phyloP scores from a whole-genome alignment of 92 coral and sea anemone genomes.

The Siderastrea radians region DNA sequence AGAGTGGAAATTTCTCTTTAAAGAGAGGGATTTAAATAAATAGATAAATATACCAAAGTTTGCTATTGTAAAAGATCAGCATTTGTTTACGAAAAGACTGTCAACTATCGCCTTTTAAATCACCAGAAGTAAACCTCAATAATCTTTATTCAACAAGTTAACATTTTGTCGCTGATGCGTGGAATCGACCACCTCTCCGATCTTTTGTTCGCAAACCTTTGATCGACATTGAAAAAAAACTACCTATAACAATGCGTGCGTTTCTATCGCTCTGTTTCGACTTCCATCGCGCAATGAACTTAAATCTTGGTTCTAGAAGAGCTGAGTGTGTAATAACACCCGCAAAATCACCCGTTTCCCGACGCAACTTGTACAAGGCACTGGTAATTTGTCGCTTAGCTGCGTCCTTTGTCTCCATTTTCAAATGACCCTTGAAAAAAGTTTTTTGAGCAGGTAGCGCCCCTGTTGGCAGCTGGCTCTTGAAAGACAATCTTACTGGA shows the following conservation, averaged over 20 bases:
- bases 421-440: slow-evolving; percentile 17
- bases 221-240: slow-evolving; percentile 26
- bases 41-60: neutral
- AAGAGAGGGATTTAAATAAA: neutral
- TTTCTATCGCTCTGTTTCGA: neutral
- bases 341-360: slow-evolving; percentile 19
- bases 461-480: slow-evolving; percentile 8
- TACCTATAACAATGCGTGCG: neutral
- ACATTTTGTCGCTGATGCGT: slow-evolving; percentile 29
- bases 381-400: slow-evolving; percentile 41
- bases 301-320: neutral
- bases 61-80: neutral
- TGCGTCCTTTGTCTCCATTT: slow-evolving; percentile 37
- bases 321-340: neutral
- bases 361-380: slow-evolving; percentile 17
- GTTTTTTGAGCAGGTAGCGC: slow-evolving; percentile 25
- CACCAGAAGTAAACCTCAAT: slow-evolving; percentile 18
- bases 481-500: neutral
- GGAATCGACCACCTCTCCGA: slow-evolving; percentile 17
- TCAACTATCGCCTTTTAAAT: neutral
- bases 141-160: slow-evolving; percentile 42
- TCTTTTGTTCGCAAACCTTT: slow-evolving; percentile 26
- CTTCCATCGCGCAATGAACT: slow-evolving; percentile 5
- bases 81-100: slow-evolving; percentile 33
- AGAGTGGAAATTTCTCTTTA: neutral